Base-by-base conservation (phyloP, 2,888 invertebrate genomes). In the Callyntrura guangdongensis region DNA sequence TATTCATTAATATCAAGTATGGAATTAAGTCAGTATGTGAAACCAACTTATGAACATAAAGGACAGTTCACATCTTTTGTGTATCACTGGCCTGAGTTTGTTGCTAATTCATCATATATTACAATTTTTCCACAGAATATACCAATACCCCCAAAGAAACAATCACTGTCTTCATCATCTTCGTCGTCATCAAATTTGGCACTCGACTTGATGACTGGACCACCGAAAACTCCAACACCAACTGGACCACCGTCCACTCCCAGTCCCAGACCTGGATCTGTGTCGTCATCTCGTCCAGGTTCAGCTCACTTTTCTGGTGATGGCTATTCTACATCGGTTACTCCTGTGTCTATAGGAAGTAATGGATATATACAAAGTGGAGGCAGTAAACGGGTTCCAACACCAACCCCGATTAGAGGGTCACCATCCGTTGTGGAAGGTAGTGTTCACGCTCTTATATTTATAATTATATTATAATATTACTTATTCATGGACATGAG, bases 151-250 rank as follows among this genome's bases (percentile, higher is more conserved):
- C 91, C 89, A 49, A 94, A 94, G 90, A 94, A 94, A 81, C 92
- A 93, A 59, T 85, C 92, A 9, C 5, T 92, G 83, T 86, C 87
- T 0, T 27, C 84, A 4, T 85, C 89, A 45, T 82, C 91, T 27
- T 82, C 91, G 12, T 53, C 81, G 17, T 83, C 86, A 1, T 61
- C 61, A 20, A 89, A 69, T 25, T 20, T 90, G 74, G 90, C 91
- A 8, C 67, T 90, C 3, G 92, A 92, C 45, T 84, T 91, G 49
- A 92, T 91, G 83, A 79, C 90, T 45, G 92, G 91, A 61, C 92
- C 93, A 53, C 92, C 94, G 0, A 93, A 93, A 89, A 93, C 94
- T 14, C 94, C 93, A 11, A 94, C 94, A 17, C 93, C 93, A 17
- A 90, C 91, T 53, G 91, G 90, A 61, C 92, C 92, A 49, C 93